phyloP scores from a whole-genome alignment of 2,888 invertebrate genomes.

The Ellobium chinense region DNA sequence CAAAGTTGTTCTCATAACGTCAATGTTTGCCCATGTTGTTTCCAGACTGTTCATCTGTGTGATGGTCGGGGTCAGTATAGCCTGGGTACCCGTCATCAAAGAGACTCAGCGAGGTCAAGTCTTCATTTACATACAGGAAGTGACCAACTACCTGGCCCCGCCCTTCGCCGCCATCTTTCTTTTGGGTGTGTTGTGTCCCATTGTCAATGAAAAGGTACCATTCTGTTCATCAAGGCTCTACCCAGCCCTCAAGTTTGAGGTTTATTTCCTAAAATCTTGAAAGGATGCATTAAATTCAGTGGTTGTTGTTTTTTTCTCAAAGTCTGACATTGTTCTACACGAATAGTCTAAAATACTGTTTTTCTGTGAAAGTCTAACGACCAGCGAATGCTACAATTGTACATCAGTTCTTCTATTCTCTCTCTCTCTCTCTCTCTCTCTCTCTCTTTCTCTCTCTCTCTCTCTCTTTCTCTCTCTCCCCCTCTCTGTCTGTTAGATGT shows the following conservation, averaged over 20 bases:
- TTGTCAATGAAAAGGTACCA: constrained; percentile 74
- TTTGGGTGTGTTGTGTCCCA: constrained; percentile 66
- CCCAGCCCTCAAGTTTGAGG: too few species aligned
- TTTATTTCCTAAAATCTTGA: too few species aligned
- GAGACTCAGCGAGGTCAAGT: constrained; percentile 73
- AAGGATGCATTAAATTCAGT: too few species aligned
- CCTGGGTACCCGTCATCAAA: constrained; percentile 75
- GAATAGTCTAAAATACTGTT: too few species aligned
- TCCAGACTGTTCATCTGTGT: constrained; percentile 68
- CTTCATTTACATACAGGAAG: constrained; percentile 74
- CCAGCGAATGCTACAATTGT: too few species aligned
- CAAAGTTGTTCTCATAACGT: too few species aligned
- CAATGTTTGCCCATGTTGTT: too few species aligned
- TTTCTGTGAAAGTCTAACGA: too few species aligned
- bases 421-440: neutral
- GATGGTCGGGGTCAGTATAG: constrained; percentile 72
- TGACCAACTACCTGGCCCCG: constrained; percentile 73
- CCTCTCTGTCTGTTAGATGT: neutral
- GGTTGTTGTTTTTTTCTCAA: too few species aligned
- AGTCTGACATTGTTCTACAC: too few species aligned
- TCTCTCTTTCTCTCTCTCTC: constrained; percentile 1
- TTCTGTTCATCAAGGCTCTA: too few species aligned
- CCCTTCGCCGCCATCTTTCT: constrained; percentile 73
- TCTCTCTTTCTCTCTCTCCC: neutral
- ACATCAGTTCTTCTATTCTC: too few species aligned